Evolutionary conservation across 2,113 vertebrate genomes (phyloP).

Genomic region (Climacteris rufus): DNA sequence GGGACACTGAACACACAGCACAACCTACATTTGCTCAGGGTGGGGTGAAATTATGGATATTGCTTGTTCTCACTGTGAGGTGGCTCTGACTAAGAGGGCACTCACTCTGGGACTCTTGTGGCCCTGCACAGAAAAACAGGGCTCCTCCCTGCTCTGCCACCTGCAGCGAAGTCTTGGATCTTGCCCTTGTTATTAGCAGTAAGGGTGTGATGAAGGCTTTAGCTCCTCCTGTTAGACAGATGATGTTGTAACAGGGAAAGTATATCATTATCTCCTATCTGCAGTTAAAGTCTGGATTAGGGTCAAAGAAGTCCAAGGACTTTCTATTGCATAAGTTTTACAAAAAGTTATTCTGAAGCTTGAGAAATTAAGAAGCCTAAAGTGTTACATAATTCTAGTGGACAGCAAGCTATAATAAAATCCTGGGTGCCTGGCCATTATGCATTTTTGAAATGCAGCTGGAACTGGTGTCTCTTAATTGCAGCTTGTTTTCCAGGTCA

Average conservation of each 20-base stretch:
- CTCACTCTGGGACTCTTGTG: background rate
- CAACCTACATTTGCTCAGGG: background rate
- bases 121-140: background rate
- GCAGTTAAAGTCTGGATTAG: background rate
- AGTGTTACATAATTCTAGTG: background rate
- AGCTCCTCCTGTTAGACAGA: background rate
- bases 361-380: background rate
- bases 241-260: background rate
- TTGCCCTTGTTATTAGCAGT: background rate
- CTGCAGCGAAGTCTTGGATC: background rate
- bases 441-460: background rate
- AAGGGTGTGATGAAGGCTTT: background rate
- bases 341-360: background rate
- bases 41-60: background rate
- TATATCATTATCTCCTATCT: background rate
- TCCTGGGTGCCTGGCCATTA: background rate
- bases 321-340: background rate
- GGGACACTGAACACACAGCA: background rate
- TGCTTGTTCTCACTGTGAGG: background rate
- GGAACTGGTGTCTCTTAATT: constrained; percentile 11
- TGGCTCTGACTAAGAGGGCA: background rate
- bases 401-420: background rate
- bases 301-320: background rate
- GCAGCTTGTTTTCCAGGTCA: constrained; percentile 43
- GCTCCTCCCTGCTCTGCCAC: background rate